These are phyloP conservation scores for Cephus cinctus DNA, from an alignment of 1,140 invertebrate genomes.

Conservation along the genomic window DNA sequence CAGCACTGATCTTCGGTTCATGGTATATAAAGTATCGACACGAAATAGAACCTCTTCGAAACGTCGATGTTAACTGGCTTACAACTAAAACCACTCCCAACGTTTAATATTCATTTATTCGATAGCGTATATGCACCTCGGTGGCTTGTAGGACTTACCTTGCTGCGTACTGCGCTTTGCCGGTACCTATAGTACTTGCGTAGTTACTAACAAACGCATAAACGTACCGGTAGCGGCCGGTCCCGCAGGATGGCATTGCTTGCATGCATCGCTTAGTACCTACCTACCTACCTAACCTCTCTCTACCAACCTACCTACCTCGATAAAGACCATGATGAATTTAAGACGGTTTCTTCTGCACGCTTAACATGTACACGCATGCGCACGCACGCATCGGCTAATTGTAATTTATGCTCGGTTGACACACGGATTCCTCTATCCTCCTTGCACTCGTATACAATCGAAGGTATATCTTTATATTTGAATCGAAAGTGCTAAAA, in stretches of 20 bases:
- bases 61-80: not conserved
- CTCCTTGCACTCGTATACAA: too few relatives aligned
- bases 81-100: not conserved
- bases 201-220: not conserved
- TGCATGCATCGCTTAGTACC: not conserved
- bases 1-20: too few relatives aligned
- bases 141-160: not conserved
- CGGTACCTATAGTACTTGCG: not conserved
- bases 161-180: not conserved
- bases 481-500: too few relatives aligned
- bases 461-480: too few relatives aligned
- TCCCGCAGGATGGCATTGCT: not conserved
- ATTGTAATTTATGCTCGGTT: slow-evolving; percentile 37
- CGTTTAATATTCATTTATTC: not conserved
- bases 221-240: slow-evolving; percentile 3
- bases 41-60: too few relatives aligned
- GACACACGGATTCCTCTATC: slow-evolving; percentile 13
- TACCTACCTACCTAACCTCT: slow-evolving; percentile 10
- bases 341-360: slow-evolving; percentile 21
- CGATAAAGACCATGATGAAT: slow-evolving; percentile 22
- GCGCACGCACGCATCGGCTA: slow-evolving; percentile 26
- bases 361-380: slow-evolving; percentile 24
- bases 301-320: too few relatives aligned
- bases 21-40: too few relatives aligned
- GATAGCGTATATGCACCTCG: not conserved